Base-by-base conservation (phyloP, 2,113 vertebrate genomes). In the Gasterosteus aculeatus region DNA sequence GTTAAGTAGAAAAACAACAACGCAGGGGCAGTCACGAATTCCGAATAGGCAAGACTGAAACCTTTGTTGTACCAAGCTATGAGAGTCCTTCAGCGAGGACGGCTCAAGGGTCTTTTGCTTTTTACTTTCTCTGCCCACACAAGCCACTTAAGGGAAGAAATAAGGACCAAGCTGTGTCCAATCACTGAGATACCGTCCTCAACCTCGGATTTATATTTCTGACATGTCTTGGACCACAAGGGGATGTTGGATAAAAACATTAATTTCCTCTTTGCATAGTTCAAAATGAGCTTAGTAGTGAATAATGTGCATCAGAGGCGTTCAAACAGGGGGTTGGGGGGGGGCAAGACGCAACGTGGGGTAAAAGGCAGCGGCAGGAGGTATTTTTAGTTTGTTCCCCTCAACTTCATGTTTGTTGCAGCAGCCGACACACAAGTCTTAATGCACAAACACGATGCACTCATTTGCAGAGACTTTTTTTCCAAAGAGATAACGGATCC, bases 41-140 rank as follows among this genome's bases (percentile, higher is more conserved):
- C 39, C 69, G 54, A 58, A 76, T 64, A 46, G 38, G 72, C 72
- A 80, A 65, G 76, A 75, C 0, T 35, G 39, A 63, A 74, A 51
- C 11, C 63, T 70, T 71, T 62, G 60, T 69, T 65, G 67, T 65
- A 69, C 61, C 61, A 80, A 75, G 66, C 58, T 12, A 33, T 18
- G 46, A 73, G 47, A 82, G 87, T 49, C 35, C 71, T 77, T 68
- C 58, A 66, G 49, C 67, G 65, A 77, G 33, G 42, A 74, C 63
- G 73, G 78, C 42, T 81, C 58, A 72, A 65, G 67, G 69, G 49
- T 77, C 38, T 57, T 74, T 26, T 73, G 65, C 49, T 49, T 86
- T 69, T 39, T 75, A 72, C 38, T 33, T 75, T 31, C 1, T 33
- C 35, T 29, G 8, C 81, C 64, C 71, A 75, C 74, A 33, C 39